A percentile compares a stretch with the other conserved stretches of the same genome.
These are phyloP conservation scores for Gavia stellata DNA, from an alignment of 2,113 vertebrate species.

Conservation along the genomic window DNA sequence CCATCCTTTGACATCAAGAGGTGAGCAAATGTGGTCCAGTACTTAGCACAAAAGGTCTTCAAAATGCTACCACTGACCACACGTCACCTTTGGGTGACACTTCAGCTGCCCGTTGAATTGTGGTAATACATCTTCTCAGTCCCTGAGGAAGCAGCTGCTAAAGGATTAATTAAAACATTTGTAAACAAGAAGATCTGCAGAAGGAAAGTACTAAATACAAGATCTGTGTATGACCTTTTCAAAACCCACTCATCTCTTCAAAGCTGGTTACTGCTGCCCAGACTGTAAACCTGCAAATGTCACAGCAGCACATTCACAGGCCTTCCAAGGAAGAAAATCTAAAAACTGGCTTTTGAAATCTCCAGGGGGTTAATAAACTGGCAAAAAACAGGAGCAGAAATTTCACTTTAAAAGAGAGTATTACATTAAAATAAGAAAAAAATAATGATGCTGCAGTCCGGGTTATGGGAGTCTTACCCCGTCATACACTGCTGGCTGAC, in stretches of 20 bases:
- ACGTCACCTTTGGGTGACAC: neutral
- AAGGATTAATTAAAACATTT: slow-evolving; percentile 5
- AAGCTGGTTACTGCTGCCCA: neutral
- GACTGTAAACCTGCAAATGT: slow-evolving; percentile 4
- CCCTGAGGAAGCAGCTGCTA: neutral
- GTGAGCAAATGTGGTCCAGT: fast-evolving
- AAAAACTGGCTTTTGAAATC: neutral
- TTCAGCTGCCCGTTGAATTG: neutral
- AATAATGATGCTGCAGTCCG: neutral
- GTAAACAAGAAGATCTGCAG: neutral
- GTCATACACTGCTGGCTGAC: neutral
- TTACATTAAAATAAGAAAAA: neutral
- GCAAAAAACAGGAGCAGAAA: neutral
- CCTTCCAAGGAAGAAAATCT: neutral
- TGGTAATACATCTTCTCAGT: neutral
- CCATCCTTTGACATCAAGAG: neutral
- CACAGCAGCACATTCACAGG: neutral
- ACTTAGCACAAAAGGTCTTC: neutral
- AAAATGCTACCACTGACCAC: neutral
- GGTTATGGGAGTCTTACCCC: neutral
- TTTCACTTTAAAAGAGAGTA: neutral
- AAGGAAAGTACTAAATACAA: neutral
- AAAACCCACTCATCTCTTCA: slow-evolving; percentile 6
- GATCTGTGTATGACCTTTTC: neutral
- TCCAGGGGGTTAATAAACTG: neutral